phyloP scores from a whole-genome alignment of 2,113 vertebrate species.

The Coptodon rendalli region DNA sequence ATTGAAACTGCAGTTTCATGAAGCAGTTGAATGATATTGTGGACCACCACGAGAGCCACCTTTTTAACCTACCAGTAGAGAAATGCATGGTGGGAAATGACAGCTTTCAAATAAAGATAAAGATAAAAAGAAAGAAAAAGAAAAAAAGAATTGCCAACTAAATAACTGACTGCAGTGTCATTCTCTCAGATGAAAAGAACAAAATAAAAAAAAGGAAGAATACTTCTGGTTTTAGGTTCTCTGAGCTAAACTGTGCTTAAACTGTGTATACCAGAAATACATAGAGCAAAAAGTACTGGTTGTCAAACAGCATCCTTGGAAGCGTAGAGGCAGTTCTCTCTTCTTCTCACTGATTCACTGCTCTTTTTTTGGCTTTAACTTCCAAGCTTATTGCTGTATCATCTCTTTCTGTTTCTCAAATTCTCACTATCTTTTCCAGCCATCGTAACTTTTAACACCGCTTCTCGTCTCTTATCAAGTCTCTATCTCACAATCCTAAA shows the following conservation, averaged over 20 bases:
- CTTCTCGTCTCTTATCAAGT: background rate
- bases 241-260: background rate
- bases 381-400: background rate
- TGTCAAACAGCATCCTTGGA: constrained; percentile 14
- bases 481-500: background rate
- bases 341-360: background rate
- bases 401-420: background rate
- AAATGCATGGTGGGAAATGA: background rate
- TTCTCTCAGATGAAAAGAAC: background rate
- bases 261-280: constrained; percentile 17
- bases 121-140: background rate
- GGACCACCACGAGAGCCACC: background rate
- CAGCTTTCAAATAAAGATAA: background rate
- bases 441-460: background rate
- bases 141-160: background rate
- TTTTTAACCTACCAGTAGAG: background rate
- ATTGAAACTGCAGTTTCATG: background rate
- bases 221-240: background rate
- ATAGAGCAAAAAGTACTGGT: constrained; percentile 3
- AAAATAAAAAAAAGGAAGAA: background rate
- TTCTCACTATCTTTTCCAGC: background rate
- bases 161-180: background rate
- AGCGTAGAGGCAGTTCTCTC: background rate
- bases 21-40: background rate
- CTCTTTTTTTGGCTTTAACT: background rate